A percentile compares a stretch with the other conserved stretches of the same genome.
Evolutionary conservation across 2,113 vertebrate species (phyloP).

Genomic region (Anser brachyrhynchus): DNA sequence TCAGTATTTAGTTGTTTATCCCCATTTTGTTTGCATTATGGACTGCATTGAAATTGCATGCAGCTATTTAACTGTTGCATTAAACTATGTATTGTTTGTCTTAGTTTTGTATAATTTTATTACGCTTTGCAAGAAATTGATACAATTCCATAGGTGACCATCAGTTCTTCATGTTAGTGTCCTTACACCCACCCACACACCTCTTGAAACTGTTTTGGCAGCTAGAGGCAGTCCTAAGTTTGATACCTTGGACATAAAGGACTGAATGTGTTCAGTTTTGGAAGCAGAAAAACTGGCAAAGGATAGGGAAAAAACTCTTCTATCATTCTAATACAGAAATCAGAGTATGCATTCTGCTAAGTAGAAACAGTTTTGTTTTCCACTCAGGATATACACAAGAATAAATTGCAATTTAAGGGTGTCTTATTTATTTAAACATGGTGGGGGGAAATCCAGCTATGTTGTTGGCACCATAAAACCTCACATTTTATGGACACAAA

Average conservation of each 20-base stretch:
- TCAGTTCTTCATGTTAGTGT: not conserved
- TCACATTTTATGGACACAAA: conserved; percentile 28
- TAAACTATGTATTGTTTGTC: not conserved
- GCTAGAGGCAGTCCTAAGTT: conserved; percentile 62
- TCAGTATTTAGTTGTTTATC: not conserved
- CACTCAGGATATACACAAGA: not conserved
- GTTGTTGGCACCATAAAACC: not conserved
- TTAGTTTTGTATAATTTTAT: not conserved
- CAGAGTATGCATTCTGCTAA: not conserved
- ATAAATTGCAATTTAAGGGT: not conserved
- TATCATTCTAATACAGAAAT: not conserved
- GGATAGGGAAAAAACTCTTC: not conserved
- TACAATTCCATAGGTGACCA: not conserved
- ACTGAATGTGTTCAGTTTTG: conserved; percentile 30
- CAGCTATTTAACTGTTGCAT: not conserved
- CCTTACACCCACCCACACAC: not conserved
- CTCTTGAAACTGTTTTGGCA: conserved; percentile 58
- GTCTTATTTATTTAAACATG: not conserved
- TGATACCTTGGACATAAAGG: conserved; percentile 52
- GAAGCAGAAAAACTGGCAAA: conserved; percentile 8
- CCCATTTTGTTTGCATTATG: not conserved
- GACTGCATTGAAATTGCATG: not conserved
- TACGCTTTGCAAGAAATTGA: not conserved
- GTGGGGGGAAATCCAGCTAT: not conserved
- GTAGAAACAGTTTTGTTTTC: not conserved